Conservation (phyloP, 2,888 invertebrate genomes). For the Nowickia ferox region DNA sequence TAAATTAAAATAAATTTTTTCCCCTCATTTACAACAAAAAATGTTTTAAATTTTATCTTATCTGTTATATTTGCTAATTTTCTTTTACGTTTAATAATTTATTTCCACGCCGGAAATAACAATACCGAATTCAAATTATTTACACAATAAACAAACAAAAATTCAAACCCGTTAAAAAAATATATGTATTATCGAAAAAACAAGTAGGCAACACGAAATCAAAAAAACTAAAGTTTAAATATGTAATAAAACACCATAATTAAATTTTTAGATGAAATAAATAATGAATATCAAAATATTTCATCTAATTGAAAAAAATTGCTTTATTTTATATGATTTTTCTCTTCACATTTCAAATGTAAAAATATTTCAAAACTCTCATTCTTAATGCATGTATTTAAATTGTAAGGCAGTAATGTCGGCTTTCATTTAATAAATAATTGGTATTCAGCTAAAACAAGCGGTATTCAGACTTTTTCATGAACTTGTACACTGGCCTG, state of each 20-base stretch:
- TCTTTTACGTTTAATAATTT: background rate
- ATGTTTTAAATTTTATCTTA: background rate
- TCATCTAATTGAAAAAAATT: conserved; percentile 58
- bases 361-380: background rate
- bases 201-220: conserved; percentile 14
- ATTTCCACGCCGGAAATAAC: background rate
- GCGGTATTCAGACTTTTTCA: background rate
- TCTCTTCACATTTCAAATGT: background rate
- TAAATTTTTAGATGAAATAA: conserved; percentile 63
- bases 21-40: background rate
- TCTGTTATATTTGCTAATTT: conserved; percentile 25
- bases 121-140: background rate
- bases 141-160: conserved; percentile 2
- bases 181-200: conserved; percentile 48
- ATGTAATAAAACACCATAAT: conserved; percentile 48
- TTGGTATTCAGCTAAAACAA: background rate
- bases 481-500: too few relatives aligned
- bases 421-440: background rate
- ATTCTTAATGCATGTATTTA: too few relatives aligned
- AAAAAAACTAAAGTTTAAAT: conserved; percentile 39
- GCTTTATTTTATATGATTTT: conserved; percentile 48
- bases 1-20: background rate
- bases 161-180: conserved; percentile 3
- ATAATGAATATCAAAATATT: conserved; percentile 59
- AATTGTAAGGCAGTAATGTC: too few relatives aligned